These are phyloP conservation scores for Alentia gelatinosa DNA, from an alignment of 2,888 invertebrate species.

Conservation along the genomic window DNA sequence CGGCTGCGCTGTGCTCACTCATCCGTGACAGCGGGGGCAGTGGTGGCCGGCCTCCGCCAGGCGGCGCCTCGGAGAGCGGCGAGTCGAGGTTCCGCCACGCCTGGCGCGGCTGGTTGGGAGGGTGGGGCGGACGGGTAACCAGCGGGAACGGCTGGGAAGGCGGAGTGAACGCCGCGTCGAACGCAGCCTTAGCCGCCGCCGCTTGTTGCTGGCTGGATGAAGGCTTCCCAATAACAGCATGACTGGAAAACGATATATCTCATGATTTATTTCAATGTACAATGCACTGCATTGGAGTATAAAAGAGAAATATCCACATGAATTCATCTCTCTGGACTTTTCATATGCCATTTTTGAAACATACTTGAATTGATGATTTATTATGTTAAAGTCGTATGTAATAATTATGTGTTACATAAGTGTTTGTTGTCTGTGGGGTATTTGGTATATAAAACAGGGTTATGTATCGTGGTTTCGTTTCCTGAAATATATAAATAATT, in stretches of 20 bases:
- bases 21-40: conserved; percentile 72
- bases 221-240: conserved; percentile 67
- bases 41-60: conserved; percentile 64
- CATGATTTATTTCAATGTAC: too few relatives aligned
- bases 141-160: neutral
- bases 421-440: too few relatives aligned
- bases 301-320: too few relatives aligned
- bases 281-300: too few relatives aligned
- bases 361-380: too few relatives aligned
- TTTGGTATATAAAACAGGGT: too few relatives aligned
- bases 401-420: too few relatives aligned
- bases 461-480: too few relatives aligned
- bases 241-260: conserved; percentile 65
- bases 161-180: conserved; percentile 7
- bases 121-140: conserved; percentile 24
- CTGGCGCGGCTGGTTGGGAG: conserved; percentile 58
- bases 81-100: conserved; percentile 63
- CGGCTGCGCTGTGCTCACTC: conserved; percentile 64
- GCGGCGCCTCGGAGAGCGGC: conserved; percentile 40
- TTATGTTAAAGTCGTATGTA: too few relatives aligned
- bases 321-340: too few relatives aligned
- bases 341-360: too few relatives aligned
- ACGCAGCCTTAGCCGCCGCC: conserved; percentile 16
- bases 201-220: neutral
- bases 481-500: too few relatives aligned